phyloP scores from a whole-genome alignment of 2,797 vertebrate species.

The Poeciliopsis presidionis region DNA sequence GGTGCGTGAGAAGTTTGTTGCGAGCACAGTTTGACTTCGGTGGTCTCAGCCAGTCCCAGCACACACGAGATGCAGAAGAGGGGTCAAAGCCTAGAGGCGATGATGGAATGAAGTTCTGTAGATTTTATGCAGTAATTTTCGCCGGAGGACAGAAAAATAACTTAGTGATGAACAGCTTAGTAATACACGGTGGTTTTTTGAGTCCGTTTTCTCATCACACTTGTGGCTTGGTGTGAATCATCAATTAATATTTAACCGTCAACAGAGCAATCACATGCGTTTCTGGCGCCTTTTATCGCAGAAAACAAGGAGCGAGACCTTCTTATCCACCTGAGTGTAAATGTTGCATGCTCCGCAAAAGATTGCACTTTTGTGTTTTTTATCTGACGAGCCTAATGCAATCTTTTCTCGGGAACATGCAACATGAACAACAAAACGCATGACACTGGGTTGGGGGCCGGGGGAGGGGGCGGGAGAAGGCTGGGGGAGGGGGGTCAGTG shows the following conservation, averaged over 20 bases:
- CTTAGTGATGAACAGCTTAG: too few relatives aligned
- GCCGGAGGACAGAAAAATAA: conserved; percentile 10
- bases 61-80: conserved; percentile 33
- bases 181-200: too few relatives aligned
- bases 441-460: conserved; percentile 32
- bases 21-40: conserved; percentile 45
- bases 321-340: conserved; percentile 72
- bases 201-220: conserved; percentile 22
- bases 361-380: conserved; percentile 49
- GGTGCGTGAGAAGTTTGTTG: conserved; percentile 35
- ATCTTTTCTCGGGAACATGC: conserved; percentile 66
- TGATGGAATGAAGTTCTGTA: conserved; percentile 33
- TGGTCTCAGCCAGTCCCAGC: conserved; percentile 22
- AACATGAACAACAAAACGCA: conserved; percentile 49
- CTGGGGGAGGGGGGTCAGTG: conserved; percentile 41
- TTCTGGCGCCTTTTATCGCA: conserved; percentile 79
- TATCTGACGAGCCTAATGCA: conserved; percentile 75
- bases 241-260: conserved; percentile 80
- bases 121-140: conserved; percentile 35
- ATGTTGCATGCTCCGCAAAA: conserved; percentile 64
- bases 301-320: conserved; percentile 59
- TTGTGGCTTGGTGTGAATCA: conserved; percentile 47
- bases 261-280: conserved; percentile 66
- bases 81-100: conserved; percentile 50
- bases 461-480: too few relatives aligned